phyloP scores from a whole-genome alignment of 2,797 vertebrate species.

The Argentina silus region DNA sequence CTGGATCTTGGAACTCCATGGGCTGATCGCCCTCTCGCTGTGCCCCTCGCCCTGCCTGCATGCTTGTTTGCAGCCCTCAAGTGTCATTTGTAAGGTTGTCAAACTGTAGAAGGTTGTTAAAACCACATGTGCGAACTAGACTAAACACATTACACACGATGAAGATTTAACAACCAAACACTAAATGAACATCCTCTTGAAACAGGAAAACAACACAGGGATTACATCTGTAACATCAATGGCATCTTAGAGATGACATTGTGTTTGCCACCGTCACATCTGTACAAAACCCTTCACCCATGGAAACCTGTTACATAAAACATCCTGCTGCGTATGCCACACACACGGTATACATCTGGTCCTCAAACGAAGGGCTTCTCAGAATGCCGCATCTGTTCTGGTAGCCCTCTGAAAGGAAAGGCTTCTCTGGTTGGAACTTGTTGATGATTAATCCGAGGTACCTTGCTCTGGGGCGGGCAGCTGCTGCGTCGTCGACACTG shows the following conservation, averaged over 20 bases:
- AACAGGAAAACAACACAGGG: too few species aligned
- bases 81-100: too few species aligned
- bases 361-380: conserved; percentile 11
- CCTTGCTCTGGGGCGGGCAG: conserved; percentile 39
- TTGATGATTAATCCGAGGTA: conserved; percentile 22
- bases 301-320: neutral
- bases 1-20: conserved; percentile 40
- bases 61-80: neutral
- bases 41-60: conserved; percentile 54
- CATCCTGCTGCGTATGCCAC: conserved; percentile 4
- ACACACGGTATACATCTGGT: neutral
- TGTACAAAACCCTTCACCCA: too few species aligned
- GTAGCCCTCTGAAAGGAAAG: neutral
- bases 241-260: too few species aligned
- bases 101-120: too few species aligned
- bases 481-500: conserved; percentile 31
- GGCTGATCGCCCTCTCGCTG: conserved; percentile 38
- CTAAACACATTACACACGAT: too few species aligned
- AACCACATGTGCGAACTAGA: too few species aligned
- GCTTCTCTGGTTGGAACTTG: neutral
- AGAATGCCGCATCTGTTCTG: neutral
- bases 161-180: too few species aligned
- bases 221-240: too few species aligned
- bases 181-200: too few species aligned
- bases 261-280: too few species aligned